Conservation (phyloP, 2,888 invertebrate genomes). For the Cheilosia scutellata region DNA sequence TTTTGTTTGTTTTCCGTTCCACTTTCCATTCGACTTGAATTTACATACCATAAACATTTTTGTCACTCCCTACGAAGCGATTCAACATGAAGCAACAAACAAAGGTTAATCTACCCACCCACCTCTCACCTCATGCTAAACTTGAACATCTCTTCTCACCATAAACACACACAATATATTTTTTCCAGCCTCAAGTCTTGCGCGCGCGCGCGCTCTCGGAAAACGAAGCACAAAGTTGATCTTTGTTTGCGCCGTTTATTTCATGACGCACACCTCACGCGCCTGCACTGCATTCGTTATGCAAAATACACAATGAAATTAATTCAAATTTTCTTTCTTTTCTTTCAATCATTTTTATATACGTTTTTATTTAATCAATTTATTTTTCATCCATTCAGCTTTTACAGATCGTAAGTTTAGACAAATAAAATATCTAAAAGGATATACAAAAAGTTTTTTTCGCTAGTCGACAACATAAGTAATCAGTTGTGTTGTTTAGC, state of each 20-base stretch:
- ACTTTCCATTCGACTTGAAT: conserved; percentile 20
- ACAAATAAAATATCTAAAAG: conserved; percentile 33
- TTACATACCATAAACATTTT: conserved; percentile 10
- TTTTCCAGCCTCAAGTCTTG: conserved; percentile 23
- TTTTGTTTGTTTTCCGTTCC: conserved; percentile 34
- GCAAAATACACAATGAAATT: conserved; percentile 29
- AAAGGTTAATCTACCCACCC: conserved; percentile 28
- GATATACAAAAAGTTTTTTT: conserved; percentile 25
- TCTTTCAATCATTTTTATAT: conserved; percentile 14
- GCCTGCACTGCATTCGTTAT: conserved; percentile 26
- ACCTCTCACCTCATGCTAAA: conserved; percentile 34
- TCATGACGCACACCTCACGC: conserved; percentile 12
- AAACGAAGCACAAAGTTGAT: conserved; percentile 23
- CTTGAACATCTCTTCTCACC: neutral
- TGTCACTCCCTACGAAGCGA: conserved; percentile 19
- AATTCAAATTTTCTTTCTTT: conserved; percentile 11
- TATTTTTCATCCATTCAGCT: conserved; percentile 65
- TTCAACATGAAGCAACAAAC: conserved; percentile 53
- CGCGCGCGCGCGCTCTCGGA: too few species aligned
- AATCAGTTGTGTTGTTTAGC: conserved; percentile 63
- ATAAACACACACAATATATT: conserved; percentile 10
- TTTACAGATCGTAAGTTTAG: conserved; percentile 71
- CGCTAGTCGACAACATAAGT: conserved; percentile 58
- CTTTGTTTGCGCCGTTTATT: conserved; percentile 11
- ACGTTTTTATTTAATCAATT: conserved; percentile 55